phyloP scores from a whole-genome alignment of 2,797 vertebrate genomes.

The Loriculus beryllinus region DNA sequence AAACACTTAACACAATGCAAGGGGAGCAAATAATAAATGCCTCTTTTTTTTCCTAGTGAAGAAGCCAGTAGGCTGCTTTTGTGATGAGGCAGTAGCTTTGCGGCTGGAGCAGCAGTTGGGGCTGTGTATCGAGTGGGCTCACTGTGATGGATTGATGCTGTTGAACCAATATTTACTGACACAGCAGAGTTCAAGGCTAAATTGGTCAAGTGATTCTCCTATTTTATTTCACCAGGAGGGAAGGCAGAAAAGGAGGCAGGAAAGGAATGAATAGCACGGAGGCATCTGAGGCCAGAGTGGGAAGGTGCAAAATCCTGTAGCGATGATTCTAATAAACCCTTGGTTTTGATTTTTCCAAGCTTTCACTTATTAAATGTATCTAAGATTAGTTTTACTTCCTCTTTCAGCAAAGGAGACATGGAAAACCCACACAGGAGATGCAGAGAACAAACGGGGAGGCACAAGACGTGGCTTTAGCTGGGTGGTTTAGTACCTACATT shows the following conservation, averaged over 20 bases:
- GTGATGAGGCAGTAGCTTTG: background rate
- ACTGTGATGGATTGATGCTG: background rate
- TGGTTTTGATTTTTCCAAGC: background rate
- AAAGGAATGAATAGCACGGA: background rate
- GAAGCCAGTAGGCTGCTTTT: background rate
- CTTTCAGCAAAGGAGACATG: fast-evolving
- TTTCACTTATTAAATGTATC: background rate
- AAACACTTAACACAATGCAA: background rate
- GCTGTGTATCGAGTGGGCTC: background rate
- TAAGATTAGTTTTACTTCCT: background rate
- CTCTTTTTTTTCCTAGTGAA: background rate
- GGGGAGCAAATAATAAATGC: background rate
- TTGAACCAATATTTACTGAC: background rate
- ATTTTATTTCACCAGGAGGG: background rate
- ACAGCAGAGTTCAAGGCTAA: background rate
- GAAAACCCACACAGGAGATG: background rate
- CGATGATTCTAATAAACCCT: background rate
- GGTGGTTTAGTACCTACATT: background rate
- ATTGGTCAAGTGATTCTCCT: background rate
- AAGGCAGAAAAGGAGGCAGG: background rate
- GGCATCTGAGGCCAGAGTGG: background rate
- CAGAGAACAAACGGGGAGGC: background rate
- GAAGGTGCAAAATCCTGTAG: background rate
- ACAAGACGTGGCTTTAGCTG: background rate
- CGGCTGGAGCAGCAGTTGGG: background rate